These are phyloP conservation scores for Latrodectus geometricus DNA, from an alignment of 1,140 invertebrate genomes.

Conservation along the genomic window DNA sequence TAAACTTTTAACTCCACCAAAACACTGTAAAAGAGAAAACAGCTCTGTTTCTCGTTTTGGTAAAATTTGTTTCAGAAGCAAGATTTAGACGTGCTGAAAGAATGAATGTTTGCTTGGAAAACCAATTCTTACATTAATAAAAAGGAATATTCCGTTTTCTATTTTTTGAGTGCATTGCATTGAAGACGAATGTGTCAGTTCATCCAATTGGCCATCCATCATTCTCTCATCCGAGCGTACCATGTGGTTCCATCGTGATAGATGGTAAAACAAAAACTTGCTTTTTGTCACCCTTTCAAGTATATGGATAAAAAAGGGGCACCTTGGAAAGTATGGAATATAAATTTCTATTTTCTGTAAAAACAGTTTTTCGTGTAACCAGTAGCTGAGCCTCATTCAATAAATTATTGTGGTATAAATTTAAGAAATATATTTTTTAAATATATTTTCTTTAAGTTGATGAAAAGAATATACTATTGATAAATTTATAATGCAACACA, in stretches of 20 bases:
- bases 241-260: conserved; percentile 35
- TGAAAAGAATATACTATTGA: no score
- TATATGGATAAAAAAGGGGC: not conserved
- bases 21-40: conserved; percentile 5
- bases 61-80: not conserved
- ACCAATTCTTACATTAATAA: conserved; percentile 53
- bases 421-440: no score
- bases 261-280: conserved; percentile 30
- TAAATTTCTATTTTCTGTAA: not conserved
- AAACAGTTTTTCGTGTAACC: no score
- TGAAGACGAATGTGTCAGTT: conserved; percentile 40
- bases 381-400: no score
- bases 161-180: conserved; percentile 28
- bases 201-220: conserved; percentile 32
- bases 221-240: not conserved
- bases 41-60: conserved; percentile 13
- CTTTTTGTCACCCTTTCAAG: conserved; percentile 32
- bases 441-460: no score
- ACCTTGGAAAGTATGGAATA: not conserved
- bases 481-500: no score
- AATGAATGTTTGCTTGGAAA: conserved; percentile 45
- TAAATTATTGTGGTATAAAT: no score
- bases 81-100: conserved; percentile 15
- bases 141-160: conserved; percentile 16
- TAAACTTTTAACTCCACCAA: conserved; percentile 24